Evolutionary conservation across 2,888 invertebrate genomes (phyloP).

Genomic region (Sphaeridia pumilis): DNA sequence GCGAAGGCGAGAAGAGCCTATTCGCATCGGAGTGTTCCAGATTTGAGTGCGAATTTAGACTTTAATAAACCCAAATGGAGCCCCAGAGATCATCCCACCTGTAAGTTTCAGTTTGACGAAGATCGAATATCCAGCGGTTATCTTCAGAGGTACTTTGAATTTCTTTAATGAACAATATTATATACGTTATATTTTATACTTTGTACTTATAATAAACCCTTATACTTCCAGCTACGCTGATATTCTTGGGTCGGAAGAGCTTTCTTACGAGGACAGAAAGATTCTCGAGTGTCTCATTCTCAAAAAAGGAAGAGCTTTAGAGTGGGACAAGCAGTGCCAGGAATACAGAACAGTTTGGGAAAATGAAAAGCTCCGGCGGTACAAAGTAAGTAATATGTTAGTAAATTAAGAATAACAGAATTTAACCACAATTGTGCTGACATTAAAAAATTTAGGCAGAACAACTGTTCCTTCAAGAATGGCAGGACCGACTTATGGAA

Average conservation of each 20-base stretch:
- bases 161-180: neutral
- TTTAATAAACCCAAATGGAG: constrained; percentile 26
- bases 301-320: constrained; percentile 31
- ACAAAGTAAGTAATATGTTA: constrained; percentile 17
- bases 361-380: constrained; percentile 23
- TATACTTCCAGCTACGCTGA: constrained; percentile 32
- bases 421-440: too few relatives aligned
- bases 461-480: constrained; percentile 36
- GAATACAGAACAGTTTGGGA: constrained; percentile 27
- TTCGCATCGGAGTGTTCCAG: constrained; percentile 23
- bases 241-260: constrained; percentile 18
- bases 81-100: constrained; percentile 28
- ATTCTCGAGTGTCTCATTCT: constrained; percentile 32
- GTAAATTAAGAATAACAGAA: neutral
- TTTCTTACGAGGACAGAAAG: constrained; percentile 31
- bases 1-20: constrained; percentile 1
- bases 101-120: constrained; percentile 26
- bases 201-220: neutral
- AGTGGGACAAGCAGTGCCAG: constrained; percentile 32
- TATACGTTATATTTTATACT: neutral
- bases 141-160: constrained; percentile 24
- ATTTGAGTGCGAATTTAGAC: constrained; percentile 23
- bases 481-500: constrained; percentile 37
- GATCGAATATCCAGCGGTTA: constrained; percentile 25
- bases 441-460: constrained; percentile 27